These are phyloP conservation scores for Caenorhabditis sinica DNA, from an alignment of 2,888 invertebrate species.

Conservation along the genomic window DNA sequence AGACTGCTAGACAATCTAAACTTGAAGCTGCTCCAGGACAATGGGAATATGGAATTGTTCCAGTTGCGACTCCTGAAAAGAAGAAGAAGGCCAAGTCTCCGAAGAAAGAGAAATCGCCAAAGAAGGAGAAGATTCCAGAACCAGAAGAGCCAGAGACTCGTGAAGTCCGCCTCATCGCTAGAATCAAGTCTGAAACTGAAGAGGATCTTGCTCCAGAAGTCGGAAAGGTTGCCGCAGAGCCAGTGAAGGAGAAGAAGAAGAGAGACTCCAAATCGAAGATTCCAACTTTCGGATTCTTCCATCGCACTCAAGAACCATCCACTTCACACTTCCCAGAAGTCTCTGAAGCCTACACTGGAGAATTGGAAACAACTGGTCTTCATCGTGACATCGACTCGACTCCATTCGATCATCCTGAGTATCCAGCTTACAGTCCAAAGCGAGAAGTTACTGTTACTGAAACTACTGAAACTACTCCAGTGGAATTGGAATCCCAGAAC, in stretches of 20 bases:
- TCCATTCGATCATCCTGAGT: slow-evolving; percentile 48
- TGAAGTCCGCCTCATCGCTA: slow-evolving; percentile 62
- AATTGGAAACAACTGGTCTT: slow-evolving; percentile 46
- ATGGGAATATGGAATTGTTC: neutral
- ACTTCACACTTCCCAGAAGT: slow-evolving; percentile 1
- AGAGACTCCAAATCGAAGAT: slow-evolving; percentile 15
- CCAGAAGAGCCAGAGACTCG: slow-evolving; percentile 45
- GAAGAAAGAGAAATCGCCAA: slow-evolving; percentile 13
- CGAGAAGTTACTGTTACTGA: slow-evolving; percentile 7
- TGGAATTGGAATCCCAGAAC: no score
- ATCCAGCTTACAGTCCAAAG: slow-evolving; percentile 37
- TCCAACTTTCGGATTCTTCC: slow-evolving; percentile 38
- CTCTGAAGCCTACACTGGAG: slow-evolving; percentile 37
- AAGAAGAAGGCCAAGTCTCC: slow-evolving; percentile 23
- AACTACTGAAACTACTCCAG: no score
- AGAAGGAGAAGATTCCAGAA: slow-evolving; percentile 24
- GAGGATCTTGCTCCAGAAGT: no score
- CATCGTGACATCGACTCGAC: slow-evolving; percentile 48
- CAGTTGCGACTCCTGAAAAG: neutral
- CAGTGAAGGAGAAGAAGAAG: slow-evolving; percentile 22
- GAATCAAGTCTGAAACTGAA: slow-evolving; percentile 42
- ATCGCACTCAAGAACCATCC: slow-evolving; percentile 17
- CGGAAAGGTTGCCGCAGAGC: no score
- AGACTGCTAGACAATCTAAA: neutral
- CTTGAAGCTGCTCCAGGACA: neutral